Percentiles rank a stretch among this genome's conserved stretches.
Evolutionary conservation across 2,113 vertebrate species (phyloP).

Genomic region (Pantherophis guttatus): DNA sequence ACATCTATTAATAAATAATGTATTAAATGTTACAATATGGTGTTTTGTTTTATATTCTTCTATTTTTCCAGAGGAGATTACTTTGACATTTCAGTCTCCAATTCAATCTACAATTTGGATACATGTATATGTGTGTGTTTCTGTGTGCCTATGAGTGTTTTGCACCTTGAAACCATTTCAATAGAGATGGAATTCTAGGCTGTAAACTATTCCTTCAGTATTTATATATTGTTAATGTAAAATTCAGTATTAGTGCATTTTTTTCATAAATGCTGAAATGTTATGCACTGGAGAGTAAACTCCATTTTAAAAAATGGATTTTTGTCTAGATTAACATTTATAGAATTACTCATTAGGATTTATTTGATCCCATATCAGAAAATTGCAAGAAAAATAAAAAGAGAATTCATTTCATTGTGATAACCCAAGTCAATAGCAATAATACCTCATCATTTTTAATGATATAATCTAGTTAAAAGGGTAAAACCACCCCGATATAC

Average conservation of each 20-base stretch:
- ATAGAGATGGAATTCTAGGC: neutral
- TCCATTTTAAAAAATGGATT: neutral
- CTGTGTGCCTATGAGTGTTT: neutral
- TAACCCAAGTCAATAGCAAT: neutral
- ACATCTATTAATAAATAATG: neutral
- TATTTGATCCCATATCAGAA: neutral
- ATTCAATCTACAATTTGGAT: neutral
- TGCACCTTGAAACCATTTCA: neutral
- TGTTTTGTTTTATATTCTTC: neutral
- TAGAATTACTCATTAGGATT: neutral
- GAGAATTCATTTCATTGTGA: neutral
- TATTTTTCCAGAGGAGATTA: neutral
- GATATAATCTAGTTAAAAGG: neutral
- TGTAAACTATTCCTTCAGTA: neutral
- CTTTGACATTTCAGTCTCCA: neutral
- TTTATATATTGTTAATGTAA: neutral
- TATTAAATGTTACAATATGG: neutral
- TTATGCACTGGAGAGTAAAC: neutral
- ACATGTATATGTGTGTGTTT: neutral
- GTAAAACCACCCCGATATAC: neutral
- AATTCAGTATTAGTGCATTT: neutral
- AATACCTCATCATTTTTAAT: neutral
- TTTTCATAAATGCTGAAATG: neutral
- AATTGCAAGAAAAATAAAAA: neutral
- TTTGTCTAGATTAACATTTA: neutral